phyloP scores from a whole-genome alignment of 2,113 vertebrate species.

The Phylloscopus trochilus region DNA sequence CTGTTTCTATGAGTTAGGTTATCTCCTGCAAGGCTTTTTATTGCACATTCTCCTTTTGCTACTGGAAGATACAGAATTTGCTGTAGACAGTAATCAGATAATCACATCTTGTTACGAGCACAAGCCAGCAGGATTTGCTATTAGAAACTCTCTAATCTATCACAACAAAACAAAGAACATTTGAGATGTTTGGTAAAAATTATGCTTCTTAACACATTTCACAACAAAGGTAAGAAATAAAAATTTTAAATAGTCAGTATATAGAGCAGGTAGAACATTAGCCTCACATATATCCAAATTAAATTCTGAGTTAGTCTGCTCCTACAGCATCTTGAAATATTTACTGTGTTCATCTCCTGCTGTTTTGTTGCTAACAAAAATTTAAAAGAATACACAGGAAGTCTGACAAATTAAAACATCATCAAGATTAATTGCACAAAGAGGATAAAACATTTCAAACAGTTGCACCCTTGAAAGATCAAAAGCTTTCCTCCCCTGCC shows the following conservation, averaged over 20 bases:
- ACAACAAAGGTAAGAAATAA: not conserved
- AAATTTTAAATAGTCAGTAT: not conserved
- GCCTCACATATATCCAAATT: not conserved
- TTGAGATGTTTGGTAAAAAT: conserved; percentile 1
- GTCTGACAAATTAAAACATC: conserved; percentile 42
- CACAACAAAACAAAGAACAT: conserved; percentile 27
- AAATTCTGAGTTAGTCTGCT: not conserved
- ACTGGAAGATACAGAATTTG: conserved; percentile 2
- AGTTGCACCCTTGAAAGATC: conserved; percentile 10
- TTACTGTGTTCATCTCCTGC: not conserved
- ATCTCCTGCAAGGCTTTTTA: conserved; percentile 19
- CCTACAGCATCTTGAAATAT: not conserved
- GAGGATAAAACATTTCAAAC: conserved; percentile 14
- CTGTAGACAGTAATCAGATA: conserved; percentile 31
- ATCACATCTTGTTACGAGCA: not conserved
- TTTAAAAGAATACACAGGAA: not conserved
- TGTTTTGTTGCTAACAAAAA: conserved; percentile 7
- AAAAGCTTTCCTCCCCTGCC: not conserved
- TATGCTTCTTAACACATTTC: not conserved
- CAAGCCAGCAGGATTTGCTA: not conserved
- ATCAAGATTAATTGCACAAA: conserved; percentile 25
- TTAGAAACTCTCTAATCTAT: conserved; percentile 13
- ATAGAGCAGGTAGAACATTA: not conserved
- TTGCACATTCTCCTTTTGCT: conserved; percentile 13
- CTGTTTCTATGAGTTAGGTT: conserved; percentile 49